These are phyloP conservation scores for Cancer borealis DNA, from an alignment of 2,888 invertebrate genomes.

Conservation along the genomic window DNA sequence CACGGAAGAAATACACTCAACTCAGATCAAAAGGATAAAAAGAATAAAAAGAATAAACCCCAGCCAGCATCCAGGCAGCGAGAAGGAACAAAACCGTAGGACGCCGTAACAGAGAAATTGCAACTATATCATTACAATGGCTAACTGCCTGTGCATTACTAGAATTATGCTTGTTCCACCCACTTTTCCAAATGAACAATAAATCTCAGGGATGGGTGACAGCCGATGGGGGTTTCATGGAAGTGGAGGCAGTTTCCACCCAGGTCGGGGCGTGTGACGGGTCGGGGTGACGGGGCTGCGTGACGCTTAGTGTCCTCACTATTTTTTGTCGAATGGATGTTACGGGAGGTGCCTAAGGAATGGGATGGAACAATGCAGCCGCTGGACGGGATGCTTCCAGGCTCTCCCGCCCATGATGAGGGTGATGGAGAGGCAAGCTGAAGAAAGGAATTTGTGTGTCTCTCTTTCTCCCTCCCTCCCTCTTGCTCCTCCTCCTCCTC, in stretches of 20 bases:
- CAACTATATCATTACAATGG: constrained; percentile 72
- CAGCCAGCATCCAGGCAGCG: neutral
- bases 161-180: constrained; percentile 71
- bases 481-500: neutral
- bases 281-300: constrained; percentile 56
- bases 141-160: constrained; percentile 73
- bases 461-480: neutral
- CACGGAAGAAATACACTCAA: no score
- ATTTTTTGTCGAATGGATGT: constrained; percentile 61
- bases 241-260: constrained; percentile 21
- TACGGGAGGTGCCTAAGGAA: constrained; percentile 48
- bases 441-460: neutral
- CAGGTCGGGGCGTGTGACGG: constrained; percentile 41
- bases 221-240: constrained; percentile 67
- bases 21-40: neutral
- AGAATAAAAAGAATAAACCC: neutral
- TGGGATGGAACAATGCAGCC: constrained; percentile 53
- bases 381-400: constrained; percentile 24
- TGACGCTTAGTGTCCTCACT: constrained; percentile 45
- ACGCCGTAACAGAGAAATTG: constrained; percentile 63
- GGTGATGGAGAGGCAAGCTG: neutral
- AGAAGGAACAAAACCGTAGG: neutral
- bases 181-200: constrained; percentile 73
- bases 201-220: constrained; percentile 63
- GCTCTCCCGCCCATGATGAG: neutral